phyloP scores from a whole-genome alignment of 2,113 vertebrate species.

The Piaya cayana region DNA sequence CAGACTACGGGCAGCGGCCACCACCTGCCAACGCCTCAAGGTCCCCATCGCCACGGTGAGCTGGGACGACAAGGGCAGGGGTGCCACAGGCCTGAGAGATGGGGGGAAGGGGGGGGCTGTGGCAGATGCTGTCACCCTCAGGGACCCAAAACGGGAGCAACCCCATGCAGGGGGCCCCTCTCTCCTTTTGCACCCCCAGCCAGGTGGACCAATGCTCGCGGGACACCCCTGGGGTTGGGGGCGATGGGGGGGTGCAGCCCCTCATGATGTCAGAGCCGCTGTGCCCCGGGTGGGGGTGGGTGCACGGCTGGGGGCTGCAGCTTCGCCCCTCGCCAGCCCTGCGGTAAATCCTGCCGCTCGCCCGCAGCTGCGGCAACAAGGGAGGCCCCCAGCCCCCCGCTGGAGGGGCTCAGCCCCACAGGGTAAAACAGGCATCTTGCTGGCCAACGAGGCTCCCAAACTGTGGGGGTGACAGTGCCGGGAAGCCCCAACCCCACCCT shows the following conservation, averaged over 20 bases:
- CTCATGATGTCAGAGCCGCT: neutral
- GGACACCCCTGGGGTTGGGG: neutral
- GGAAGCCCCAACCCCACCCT: neutral
- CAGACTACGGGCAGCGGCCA: neutral
- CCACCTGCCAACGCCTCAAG: neutral
- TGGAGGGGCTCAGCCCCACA: neutral
- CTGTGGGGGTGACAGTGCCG: too few species aligned
- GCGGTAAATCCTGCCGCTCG: neutral
- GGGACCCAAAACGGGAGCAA: neutral
- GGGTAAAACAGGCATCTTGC: neutral
- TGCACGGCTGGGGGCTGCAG: neutral
- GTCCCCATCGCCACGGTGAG: conserved; percentile 42
- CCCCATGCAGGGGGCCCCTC: too few species aligned
- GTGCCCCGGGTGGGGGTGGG: neutral
- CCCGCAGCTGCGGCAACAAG: neutral
- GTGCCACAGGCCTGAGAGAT: neutral
- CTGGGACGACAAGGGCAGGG: neutral
- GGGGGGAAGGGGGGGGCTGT: neutral
- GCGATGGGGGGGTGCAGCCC: neutral
- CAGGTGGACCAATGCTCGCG: neutral
- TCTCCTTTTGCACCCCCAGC: neutral
- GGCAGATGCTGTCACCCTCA: neutral
- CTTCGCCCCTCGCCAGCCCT: neutral
- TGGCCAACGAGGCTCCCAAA: neutral
- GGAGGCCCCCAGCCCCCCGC: neutral